Evolutionary conservation across 2,797 vertebrate species (phyloP), one percentile per base, ranked within the genome.

Genomic region (Apodemus agrarius): DNA sequence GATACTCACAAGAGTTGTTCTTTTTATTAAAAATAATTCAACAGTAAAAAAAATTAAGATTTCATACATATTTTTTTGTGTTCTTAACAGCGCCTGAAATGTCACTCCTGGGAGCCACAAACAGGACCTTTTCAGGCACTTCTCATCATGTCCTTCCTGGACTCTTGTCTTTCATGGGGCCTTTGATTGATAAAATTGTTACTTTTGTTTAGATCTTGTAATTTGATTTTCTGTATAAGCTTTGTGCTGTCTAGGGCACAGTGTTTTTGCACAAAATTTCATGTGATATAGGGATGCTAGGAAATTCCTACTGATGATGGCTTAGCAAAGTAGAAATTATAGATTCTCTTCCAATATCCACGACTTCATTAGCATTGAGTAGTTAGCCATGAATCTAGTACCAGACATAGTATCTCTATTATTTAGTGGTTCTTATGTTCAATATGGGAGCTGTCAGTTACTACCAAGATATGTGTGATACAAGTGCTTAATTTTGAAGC

Each of bases 1-100:
- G 92, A 96, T 89, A 93, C 54, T 94, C 16, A 24, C 49, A 91
- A 46, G 72, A 95, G 43, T 91, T 93, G 95, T 49, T 96, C 95
- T 91, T 96, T 96, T 97, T 82, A 92, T 89, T 94, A 96, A 81
- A 95, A 96, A 90, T 46, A 86, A 80, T 75, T 94, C 74, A 97
- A 89, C 46, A 61, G 72, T 92, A 89, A 95, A n/a, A n/a, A n/a
- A n/a, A n/a, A n/a, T 46, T 46, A 46, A 46, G 29, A 84, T 84
- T 84, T 65, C 17, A 65, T 65, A 40, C 10, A 12, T 24, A 46
- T 46, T 5, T 22, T 57, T 81, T 37, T 81, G 54, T 80, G 54
- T 80, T 80, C 52, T 80, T 80, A 21, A 57, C 9, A 80, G 31
- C 52, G n/a, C 31, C n/a, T 22, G 14, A 24, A 24, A 37, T 81